phyloP scores from a whole-genome alignment of 2,888 invertebrate genomes.

The Tiphia femorata region DNA sequence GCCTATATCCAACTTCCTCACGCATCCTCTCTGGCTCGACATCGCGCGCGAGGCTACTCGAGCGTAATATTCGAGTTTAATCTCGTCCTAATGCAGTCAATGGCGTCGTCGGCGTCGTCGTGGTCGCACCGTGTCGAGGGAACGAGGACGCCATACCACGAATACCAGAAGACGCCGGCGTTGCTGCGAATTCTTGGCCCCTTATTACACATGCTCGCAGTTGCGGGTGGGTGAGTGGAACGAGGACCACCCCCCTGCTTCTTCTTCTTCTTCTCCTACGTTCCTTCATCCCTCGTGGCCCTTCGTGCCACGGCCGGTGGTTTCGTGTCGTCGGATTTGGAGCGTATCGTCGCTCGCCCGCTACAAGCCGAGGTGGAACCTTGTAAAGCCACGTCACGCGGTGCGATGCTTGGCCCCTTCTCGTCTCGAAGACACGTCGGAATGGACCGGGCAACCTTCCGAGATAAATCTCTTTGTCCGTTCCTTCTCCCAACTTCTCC shows the following conservation, averaged over 20 bases:
- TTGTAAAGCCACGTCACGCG: constrained; percentile 33
- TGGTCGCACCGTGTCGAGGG: constrained; percentile 12
- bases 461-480: constrained; percentile 20
- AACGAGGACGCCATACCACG: constrained; percentile 44
- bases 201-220: constrained; percentile 53
- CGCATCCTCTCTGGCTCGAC: too few species aligned
- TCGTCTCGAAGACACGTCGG: constrained; percentile 28
- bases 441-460: constrained; percentile 36
- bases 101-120: not conserved
- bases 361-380: constrained; percentile 31
- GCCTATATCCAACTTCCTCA: too few species aligned
- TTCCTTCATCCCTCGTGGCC: constrained; percentile 8
- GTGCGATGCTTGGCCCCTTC: constrained; percentile 31
- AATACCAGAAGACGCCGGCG: constrained; percentile 56
- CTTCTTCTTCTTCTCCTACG: too few species aligned
- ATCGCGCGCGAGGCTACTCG: not conserved
- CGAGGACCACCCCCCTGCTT: constrained; percentile 33
- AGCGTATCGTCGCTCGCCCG: constrained; percentile 40
- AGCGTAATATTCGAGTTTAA: constrained; percentile 16
- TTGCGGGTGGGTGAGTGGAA: too few species aligned
- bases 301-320: constrained; percentile 10
- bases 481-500: too few species aligned
- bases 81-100: constrained; percentile 7
- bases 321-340: constrained; percentile 42
- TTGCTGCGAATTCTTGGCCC: constrained; percentile 42